Conservation (phyloP, 1,140 invertebrate genomes). For the Brachionus sp. region DNA sequence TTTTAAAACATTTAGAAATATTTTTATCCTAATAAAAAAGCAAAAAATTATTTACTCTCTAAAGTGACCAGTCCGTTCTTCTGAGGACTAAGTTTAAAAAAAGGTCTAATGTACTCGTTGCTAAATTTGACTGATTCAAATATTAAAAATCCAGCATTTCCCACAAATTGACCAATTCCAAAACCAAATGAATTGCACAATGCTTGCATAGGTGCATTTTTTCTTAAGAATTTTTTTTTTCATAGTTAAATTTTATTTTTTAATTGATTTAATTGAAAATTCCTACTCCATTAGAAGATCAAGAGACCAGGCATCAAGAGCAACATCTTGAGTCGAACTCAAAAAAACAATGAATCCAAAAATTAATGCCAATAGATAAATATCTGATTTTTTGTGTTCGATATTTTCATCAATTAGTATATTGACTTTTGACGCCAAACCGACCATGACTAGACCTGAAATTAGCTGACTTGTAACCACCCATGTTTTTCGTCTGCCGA, state of each 20-base stretch:
- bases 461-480: neutral
- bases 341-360: conserved; percentile 91
- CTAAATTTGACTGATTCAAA: conserved; percentile 37
- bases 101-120: conserved; percentile 25
- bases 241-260: neutral
- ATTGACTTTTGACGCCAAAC: neutral
- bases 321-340: conserved; percentile 97
- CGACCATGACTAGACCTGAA: neutral
- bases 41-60: neutral
- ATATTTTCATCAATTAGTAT: neutral
- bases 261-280: too few species aligned
- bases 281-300: conserved; percentile 87
- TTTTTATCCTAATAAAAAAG: neutral
- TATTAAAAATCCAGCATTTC: conserved; percentile 22
- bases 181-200: conserved; percentile 8
- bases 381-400: conserved; percentile 65
- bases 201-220: conserved; percentile 4
- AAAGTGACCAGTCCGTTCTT: neutral
- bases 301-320: conserved; percentile 98
- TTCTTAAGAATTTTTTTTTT: neutral
- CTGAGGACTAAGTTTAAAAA: neutral
- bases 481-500: conserved; percentile 95
- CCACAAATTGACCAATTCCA: neutral
- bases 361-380: conserved; percentile 71
- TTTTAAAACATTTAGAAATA: neutral